These are phyloP conservation scores for Stichopus horrens DNA, from an alignment of 53 echinoderm and acorn worm genomes.

Conservation along the genomic window DNA sequence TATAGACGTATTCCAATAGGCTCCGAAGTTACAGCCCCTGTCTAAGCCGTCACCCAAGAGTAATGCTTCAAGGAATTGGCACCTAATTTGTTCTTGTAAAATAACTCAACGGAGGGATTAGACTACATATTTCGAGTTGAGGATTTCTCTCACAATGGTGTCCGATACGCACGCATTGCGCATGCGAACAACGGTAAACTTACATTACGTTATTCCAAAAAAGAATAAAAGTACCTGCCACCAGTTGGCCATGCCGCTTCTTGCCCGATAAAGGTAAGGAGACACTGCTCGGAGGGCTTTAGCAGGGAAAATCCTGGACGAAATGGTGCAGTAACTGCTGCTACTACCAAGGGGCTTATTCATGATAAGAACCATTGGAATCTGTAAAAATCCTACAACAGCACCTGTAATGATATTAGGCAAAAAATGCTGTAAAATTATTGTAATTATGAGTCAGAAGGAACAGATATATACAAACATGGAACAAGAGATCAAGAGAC, in stretches of 20 bases:
- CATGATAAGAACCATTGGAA: constrained; percentile 83
- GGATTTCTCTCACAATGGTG: no score
- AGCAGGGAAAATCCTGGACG: constrained; percentile 63
- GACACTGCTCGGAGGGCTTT: constrained; percentile 60
- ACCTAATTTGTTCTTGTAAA: no score
- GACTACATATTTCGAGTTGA: no score
- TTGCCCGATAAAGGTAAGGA: constrained; percentile 73
- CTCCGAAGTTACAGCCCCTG: no score
- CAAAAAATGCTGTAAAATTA: neutral
- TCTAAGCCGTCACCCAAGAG: no score
- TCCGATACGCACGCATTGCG: no score
- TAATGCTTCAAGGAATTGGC: no score
- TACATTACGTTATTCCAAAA: no score
- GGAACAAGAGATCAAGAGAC: neutral
- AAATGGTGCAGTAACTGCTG: constrained; percentile 89
- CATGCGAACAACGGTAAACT: no score
- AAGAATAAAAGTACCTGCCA: constrained; percentile 73
- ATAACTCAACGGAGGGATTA: no score
- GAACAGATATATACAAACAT: no score
- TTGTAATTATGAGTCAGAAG: neutral
- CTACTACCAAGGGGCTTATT: constrained; percentile 93
- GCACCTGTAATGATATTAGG: constrained; percentile 47
- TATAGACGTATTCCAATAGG: no score
- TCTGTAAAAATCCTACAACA: constrained; percentile 76
- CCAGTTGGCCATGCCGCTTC: constrained; percentile 85